Evolutionary conservation across 2,888 invertebrate species (phyloP).

Genomic region (Mystacides longicornis): DNA sequence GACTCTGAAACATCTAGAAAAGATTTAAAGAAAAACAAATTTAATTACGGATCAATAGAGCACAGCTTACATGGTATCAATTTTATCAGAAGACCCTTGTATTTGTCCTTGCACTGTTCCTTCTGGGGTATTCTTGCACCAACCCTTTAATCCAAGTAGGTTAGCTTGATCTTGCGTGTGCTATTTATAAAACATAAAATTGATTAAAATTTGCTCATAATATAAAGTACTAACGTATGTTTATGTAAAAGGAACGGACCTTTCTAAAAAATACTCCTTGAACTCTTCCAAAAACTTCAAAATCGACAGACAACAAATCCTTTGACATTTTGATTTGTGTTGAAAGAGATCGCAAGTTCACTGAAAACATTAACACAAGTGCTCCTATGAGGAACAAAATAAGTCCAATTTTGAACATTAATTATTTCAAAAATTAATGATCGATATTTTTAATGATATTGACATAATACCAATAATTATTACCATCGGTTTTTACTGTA

Average conservation of each 20-base stretch:
- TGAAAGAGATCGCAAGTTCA: slow-evolving; percentile 7
- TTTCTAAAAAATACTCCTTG: slow-evolving; percentile 60
- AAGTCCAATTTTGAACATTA: too few species aligned
- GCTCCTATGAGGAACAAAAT: too few species aligned
- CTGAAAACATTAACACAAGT: slow-evolving; percentile 10
- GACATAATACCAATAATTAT: too few species aligned
- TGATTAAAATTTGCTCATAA: neutral
- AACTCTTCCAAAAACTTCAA: slow-evolving; percentile 54
- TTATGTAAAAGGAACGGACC: slow-evolving; percentile 37
- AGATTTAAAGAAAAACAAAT: too few species aligned
- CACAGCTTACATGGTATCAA: slow-evolving; percentile 61
- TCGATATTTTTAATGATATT: too few species aligned
- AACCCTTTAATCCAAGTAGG: slow-evolving; percentile 57
- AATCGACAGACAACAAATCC: slow-evolving; percentile 36
- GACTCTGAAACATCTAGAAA: neutral
- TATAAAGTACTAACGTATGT: too few species aligned
- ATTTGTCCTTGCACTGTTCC: slow-evolving; percentile 63
- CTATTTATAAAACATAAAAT: slow-evolving; percentile 36
- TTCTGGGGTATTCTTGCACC: slow-evolving; percentile 63
- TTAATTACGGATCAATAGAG: too few species aligned
- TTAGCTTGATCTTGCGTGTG: slow-evolving; percentile 58
- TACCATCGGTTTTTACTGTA: too few species aligned
- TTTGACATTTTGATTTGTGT: slow-evolving; percentile 8
- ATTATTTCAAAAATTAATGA: too few species aligned
- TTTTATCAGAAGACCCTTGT: slow-evolving; percentile 53